Percentiles rank a stretch among this genome's conserved stretches.
phyloP scores from a whole-genome alignment of 2,113 vertebrate genomes.

The Opisthocomus hoazin region DNA sequence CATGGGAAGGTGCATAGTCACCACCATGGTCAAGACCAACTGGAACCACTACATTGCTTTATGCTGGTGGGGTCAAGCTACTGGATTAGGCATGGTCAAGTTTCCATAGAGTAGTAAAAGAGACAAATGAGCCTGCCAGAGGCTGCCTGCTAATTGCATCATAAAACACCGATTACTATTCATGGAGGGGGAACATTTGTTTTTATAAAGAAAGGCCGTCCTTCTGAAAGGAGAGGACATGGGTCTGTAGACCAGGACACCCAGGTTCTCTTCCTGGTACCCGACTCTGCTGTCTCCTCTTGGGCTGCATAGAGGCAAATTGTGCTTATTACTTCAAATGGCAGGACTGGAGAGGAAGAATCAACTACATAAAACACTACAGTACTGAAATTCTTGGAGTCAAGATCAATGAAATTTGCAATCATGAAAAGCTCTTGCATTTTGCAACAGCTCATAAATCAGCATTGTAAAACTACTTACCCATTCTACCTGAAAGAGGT shows the following conservation, averaged over 20 bases:
- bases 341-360: background rate
- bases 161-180: background rate
- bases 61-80: background rate
- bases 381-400: background rate
- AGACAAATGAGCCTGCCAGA: background rate
- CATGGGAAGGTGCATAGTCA: background rate
- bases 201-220: background rate
- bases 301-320: background rate
- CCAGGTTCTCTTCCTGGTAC: background rate
- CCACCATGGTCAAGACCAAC: background rate
- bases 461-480: background rate
- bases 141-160: background rate
- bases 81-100: background rate
- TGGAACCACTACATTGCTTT: background rate
- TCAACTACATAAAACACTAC: background rate
- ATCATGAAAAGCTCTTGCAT: conserved; percentile 4
- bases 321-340: background rate
- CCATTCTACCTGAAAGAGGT: background rate
- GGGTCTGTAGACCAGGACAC: background rate
- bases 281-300: background rate
- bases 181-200: background rate
- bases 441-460: conserved; percentile 22
- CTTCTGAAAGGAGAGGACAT: background rate
- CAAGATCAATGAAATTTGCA: conserved; percentile 26
- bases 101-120: background rate